Percentiles rank a stretch among this genome's conserved stretches.
These are phyloP conservation scores for Acropora tenuis DNA, from an alignment of 64 coral and sea anemone genomes.

Conservation along the genomic window DNA sequence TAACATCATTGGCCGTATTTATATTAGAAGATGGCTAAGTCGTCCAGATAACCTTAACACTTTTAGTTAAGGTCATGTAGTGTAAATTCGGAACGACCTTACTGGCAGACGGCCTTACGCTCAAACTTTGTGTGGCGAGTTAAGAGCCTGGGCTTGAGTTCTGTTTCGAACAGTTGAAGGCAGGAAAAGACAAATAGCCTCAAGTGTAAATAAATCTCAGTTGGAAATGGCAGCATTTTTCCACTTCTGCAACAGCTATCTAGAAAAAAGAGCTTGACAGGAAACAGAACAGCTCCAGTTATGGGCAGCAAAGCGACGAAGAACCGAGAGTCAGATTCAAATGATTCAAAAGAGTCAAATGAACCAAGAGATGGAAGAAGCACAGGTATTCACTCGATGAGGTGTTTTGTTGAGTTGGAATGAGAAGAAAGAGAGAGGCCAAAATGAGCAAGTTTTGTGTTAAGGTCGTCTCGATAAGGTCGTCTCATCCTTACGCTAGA, in stretches of 20 bases:
- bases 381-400: not conserved
- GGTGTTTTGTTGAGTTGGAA: not conserved
- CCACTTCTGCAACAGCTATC: constrained; percentile 11
- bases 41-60: not conserved
- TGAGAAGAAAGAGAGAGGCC: constrained; percentile 1
- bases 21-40: not conserved
- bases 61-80: not conserved
- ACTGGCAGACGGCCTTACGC: constrained; percentile 6
- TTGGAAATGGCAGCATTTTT: not conserved
- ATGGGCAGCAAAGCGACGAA: constrained; percentile 20
- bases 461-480: not conserved
- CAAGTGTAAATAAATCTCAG: not conserved
- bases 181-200: not conserved
- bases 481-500: not conserved
- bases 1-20: not conserved
- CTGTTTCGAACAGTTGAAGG: not conserved
- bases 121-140: not conserved
- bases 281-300: constrained; percentile 10
- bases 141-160: not conserved
- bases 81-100: not conserved
- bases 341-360: not conserved
- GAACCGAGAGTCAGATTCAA: not conserved
- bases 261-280: not conserved
- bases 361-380: constrained; percentile 1
- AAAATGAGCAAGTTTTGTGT: constrained; percentile 1